Evolutionary conservation across 2,113 vertebrate genomes (phyloP), one percentile per base, ranked within the genome.

Genomic region (Harpagus bidentatus): DNA sequence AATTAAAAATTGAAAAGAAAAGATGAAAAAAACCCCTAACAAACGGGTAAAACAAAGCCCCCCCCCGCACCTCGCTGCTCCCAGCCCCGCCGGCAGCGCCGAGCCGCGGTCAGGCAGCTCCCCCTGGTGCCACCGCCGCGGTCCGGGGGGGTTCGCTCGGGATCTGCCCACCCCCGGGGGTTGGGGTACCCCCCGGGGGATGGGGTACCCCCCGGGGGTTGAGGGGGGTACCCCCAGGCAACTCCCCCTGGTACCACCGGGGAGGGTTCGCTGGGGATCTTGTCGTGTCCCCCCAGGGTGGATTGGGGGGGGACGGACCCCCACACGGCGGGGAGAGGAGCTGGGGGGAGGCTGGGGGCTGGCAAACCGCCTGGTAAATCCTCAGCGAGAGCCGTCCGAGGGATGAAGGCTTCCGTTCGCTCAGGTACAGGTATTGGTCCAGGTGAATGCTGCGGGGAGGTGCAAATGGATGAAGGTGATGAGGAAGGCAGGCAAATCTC

Each of bases 111-210:
- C 79, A 79, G 81, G 96, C 92, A 97, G 97, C 96, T 93, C 98
- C 98, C 97, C 97, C 98, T 98, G 98, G 95, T 97, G 98, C 96
- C 93, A 40, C 31, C 11, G 1, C 47, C 10, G 7, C 38, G 7
- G 25, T 26, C 29, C 14, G 13, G 32, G 43, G 17, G 47, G 47
- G 47, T 20, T 47, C 48, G 4, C 82, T 20, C 13, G 16, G 43
- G 53, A 32, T 55, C 61, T 67, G 69, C 21, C 36, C 13, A 21
- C 47, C 47, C 47, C 47, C 47, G 47, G 21, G 47, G 47, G 20
- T 3, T 11, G 47, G 47, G 47, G 47, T 12, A 48, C 21, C 47
- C 47, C 47, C 21, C 20, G 21, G 47, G 47, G 22, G 47, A 1
- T 23, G 47, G 22, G 45, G 45, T 21, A 47, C 20, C 45, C 45